Evolutionary conservation across 92 coral and sea anemone genomes (phyloP), one percentile per base, ranked within the genome.

Genomic region (Virgularia gustaviana): DNA sequence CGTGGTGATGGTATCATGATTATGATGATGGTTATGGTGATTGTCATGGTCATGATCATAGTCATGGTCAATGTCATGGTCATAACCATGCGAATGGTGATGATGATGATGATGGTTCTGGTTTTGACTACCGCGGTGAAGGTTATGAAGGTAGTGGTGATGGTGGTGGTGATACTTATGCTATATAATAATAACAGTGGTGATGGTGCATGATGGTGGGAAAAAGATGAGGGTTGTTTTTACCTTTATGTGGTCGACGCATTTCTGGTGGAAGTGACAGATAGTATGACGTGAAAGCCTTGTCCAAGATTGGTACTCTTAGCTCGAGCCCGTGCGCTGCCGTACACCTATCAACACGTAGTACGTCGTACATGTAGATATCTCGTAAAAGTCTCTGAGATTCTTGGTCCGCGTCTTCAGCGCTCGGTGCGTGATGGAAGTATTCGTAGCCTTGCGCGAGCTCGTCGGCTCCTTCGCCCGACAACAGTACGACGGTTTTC

Each of bases 391-490:
- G 77, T 25, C 83, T 61, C 31, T 81, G 49, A 39, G 86, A 82
- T 64, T 82, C 86, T 29, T 77, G 43, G 71, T 82, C 86, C 5
- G 84, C 83, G 60, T 65, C 83, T 43, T 77, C 83, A 1, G 83
- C 65, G 49, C 70, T 55, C 19, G 86, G 86, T 12, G 86, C 86
- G 62, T 67, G 55, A 23, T 82, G 65, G 73, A 76, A 82, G 45
- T 82, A 51, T 34, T 68, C 47, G 63, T 65, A 82, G 24, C 86
- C 86, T 78, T 82, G 86, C 28, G 68, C 67, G 1, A 82, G 71
- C 39, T 76, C 82, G 53, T 77, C 86, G 16, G 86, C 58, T 15
- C 86, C 86, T 34, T 82, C 86, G 32, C 86, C 86, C 2, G 77
- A 65, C 43, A 35, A 66, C 12, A 82, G 30, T 30, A 68, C 77